Percentiles rank a stretch among this genome's conserved stretches.
These are phyloP conservation scores for Strigamia transsilvanica DNA, from an alignment of 2,888 invertebrate genomes.

Conservation along the genomic window DNA sequence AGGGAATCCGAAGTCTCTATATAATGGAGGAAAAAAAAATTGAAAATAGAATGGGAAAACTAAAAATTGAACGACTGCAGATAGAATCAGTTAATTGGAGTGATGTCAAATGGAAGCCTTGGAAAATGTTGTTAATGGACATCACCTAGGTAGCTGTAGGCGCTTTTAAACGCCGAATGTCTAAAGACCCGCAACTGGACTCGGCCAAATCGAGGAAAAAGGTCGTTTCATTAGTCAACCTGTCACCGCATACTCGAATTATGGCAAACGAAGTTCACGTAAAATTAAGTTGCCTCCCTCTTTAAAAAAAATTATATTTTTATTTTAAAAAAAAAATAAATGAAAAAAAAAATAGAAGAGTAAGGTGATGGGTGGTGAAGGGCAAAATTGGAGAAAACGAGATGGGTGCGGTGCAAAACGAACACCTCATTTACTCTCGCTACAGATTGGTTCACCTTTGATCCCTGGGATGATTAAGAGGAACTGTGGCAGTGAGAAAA, in stretches of 20 bases:
- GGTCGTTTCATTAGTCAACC: slow-evolving; percentile 49
- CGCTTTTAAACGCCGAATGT: not conserved
- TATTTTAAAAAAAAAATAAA: slow-evolving; percentile 10
- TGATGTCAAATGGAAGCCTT: slow-evolving; percentile 41
- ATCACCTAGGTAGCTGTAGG: not conserved
- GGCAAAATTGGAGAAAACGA: slow-evolving; percentile 37
- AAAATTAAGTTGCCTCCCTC: slow-evolving; percentile 40
- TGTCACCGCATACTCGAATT: slow-evolving; percentile 44
- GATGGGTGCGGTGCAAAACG: slow-evolving; percentile 42
- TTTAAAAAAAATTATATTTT: slow-evolving; percentile 15
- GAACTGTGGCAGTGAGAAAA: slow-evolving; percentile 48
- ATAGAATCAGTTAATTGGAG: slow-evolving; percentile 46
- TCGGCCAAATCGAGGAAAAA: slow-evolving; percentile 14
- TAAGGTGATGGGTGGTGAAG: slow-evolving; percentile 41
- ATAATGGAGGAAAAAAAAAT: not conserved
- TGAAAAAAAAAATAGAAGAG: not conserved
- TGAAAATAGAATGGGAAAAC: slow-evolving; percentile 29
- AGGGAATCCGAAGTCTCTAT: not conserved
- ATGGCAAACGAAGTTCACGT: not conserved
- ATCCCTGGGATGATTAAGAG: slow-evolving; percentile 28
- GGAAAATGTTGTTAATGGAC: slow-evolving; percentile 40
- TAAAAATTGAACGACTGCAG: slow-evolving; percentile 38
- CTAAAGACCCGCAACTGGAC: slow-evolving; percentile 1
- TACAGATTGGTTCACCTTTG: slow-evolving; percentile 48
- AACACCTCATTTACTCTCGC: slow-evolving; percentile 45